These are phyloP conservation scores for Machaerirhynchus nigripectus DNA, from an alignment of 2,113 vertebrate species.

Conservation along the genomic window DNA sequence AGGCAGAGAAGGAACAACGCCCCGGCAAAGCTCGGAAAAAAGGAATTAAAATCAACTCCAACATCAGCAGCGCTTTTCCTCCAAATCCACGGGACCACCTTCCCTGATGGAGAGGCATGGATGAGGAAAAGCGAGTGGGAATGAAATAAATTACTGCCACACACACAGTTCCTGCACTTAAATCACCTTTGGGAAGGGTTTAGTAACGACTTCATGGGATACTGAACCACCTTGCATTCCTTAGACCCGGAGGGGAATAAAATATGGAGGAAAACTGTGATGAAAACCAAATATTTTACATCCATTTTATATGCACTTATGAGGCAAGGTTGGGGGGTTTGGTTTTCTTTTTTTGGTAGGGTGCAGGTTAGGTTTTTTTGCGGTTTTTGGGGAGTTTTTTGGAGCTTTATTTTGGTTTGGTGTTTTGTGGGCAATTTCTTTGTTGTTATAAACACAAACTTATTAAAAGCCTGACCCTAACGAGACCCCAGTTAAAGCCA, in stretches of 20 bases:
- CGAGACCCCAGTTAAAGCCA: not conserved
- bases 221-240: not conserved
- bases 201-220: not conserved
- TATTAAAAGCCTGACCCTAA: not conserved
- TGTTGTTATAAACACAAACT: not conserved
- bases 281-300: not conserved
- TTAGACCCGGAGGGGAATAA: not conserved
- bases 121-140: not conserved
- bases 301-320: not conserved
- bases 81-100: not conserved
- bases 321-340: fast-evolving
- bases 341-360: no score
- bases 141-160: not conserved
- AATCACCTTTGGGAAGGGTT: not conserved
- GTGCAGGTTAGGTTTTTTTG: fast-evolving
- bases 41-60: not conserved
- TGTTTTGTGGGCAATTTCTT: not conserved
- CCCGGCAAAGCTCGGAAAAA: not conserved
- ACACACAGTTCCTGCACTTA: not conserved
- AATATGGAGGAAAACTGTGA: not conserved
- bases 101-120: not conserved
- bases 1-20: not conserved
- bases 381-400: not conserved
- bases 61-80: not conserved
- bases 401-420: no score